Conservation (phyloP, 1,140 invertebrate species). For the Limonius californicus region DNA sequence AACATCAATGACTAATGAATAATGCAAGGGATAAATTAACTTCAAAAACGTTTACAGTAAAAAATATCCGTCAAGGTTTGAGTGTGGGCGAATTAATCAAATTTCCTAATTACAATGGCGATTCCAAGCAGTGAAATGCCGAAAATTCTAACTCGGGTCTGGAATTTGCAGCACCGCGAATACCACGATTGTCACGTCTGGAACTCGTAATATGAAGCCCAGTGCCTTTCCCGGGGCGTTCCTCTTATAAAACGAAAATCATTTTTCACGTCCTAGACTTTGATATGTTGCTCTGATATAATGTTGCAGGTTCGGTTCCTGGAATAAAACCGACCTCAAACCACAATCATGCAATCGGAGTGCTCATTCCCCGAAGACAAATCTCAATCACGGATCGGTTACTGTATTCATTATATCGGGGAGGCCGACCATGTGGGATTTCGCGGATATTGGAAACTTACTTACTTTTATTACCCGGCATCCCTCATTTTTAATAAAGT, state of each 20-base stretch:
- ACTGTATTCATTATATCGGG: slow-evolving; percentile 10
- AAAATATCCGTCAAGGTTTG: no score
- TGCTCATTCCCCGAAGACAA: slow-evolving; percentile 8
- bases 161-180: no score
- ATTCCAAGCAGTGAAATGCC: no score
- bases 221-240: background rate
- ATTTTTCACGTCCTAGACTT: background rate
- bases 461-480: background rate
- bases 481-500: background rate
- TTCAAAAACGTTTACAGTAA: no score
- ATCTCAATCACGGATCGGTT: slow-evolving; percentile 18
- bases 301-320: slow-evolving; percentile 4
- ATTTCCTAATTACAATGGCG: background rate
- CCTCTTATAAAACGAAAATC: background rate
- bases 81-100: no score
- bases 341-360: slow-evolving; percentile 3
- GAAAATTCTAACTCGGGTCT: no score
- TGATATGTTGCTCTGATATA: background rate
- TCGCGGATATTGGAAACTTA: slow-evolving; percentile 11
- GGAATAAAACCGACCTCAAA: background rate
- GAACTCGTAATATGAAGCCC: slow-evolving; percentile 2
- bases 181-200: background rate
- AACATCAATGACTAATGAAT: no score
- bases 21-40: no score
- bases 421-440: slow-evolving; percentile 7